phyloP scores from a whole-genome alignment of 1,140 invertebrate species.

The Drosophila burlai region DNA sequence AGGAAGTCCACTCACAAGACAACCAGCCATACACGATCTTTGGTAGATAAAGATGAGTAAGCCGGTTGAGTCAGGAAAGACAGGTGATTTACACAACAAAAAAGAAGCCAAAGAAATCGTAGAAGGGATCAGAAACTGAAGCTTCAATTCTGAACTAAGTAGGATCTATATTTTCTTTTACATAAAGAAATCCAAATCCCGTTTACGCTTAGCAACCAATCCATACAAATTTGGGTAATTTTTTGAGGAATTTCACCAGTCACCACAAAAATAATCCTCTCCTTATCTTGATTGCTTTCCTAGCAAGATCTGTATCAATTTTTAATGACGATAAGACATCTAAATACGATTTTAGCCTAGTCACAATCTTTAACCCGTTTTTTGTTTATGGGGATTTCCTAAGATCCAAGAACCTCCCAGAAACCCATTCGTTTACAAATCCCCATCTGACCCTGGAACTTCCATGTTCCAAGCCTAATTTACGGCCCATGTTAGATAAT shows the following conservation, averaged over 20 bases:
- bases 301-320: conserved; percentile 14
- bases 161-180: not conserved
- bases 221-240: not conserved
- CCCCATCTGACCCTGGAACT: not conserved
- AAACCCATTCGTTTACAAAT: not conserved
- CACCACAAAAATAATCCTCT: too few species aligned
- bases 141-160: not conserved
- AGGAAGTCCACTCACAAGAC: conserved; percentile 22
- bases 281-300: not conserved
- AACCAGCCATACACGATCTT: not conserved
- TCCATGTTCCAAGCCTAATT: not conserved
- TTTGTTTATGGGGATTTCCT: conserved; percentile 13
- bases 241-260: not conserved
- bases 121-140: not conserved
- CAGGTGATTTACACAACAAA: not conserved
- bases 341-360: not conserved
- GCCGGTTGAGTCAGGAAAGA: conserved; percentile 8
- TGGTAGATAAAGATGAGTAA: conserved; percentile 38
- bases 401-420: not conserved
- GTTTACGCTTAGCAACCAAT: not conserved
- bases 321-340: not conserved
- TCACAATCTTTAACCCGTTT: not conserved
- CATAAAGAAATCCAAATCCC: not conserved
- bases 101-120: not conserved
- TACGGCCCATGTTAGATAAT: conserved; percentile 10